These are phyloP conservation scores for Prionailurus viverrinus DNA, from an alignment of 2,113 vertebrate genomes.

Conservation along the genomic window DNA sequence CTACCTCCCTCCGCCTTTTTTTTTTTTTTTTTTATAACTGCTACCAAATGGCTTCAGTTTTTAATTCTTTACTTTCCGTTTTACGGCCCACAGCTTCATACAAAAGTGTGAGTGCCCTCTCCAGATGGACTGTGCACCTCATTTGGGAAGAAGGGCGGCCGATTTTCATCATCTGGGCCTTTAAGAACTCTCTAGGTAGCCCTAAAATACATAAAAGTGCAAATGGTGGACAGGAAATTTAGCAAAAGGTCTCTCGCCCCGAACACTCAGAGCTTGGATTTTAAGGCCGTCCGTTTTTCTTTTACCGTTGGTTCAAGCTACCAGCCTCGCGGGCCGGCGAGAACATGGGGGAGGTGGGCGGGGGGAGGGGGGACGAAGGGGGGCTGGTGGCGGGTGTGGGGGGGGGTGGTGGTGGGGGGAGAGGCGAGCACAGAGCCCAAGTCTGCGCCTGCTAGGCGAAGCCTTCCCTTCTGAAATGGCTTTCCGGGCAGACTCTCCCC, in stretches of 20 bases:
- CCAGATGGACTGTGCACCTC: conserved; percentile 70
- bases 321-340: neutral
- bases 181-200: conserved; percentile 76
- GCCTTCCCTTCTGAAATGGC: neutral
- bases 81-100: conserved; percentile 65
- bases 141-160: conserved; percentile 44
- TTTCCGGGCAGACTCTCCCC: conserved; percentile 67
- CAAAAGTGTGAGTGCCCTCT: conserved; percentile 69
- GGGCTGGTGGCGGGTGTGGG: neutral
- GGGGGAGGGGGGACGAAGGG: neutral
- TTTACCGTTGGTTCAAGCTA: neutral
- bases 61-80: conserved; percentile 82
- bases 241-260: conserved; percentile 18
- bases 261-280: conserved; percentile 45
- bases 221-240: conserved; percentile 74
- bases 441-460: conserved; percentile 12
- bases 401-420: neutral
- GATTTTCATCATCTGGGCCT: conserved; percentile 76
- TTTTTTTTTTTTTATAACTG: conserved; percentile 70
- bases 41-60: conserved; percentile 82
- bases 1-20: conserved; percentile 27
- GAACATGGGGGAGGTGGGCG: neutral
- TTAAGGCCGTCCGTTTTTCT: neutral
- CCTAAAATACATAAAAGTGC: conserved; percentile 72
- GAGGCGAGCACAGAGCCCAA: neutral